Percentiles rank a stretch among this genome's conserved stretches.
These are phyloP conservation scores for Rhinatrema bivittatum DNA, from an alignment of 2,797 vertebrate species.

Conservation along the genomic window DNA sequence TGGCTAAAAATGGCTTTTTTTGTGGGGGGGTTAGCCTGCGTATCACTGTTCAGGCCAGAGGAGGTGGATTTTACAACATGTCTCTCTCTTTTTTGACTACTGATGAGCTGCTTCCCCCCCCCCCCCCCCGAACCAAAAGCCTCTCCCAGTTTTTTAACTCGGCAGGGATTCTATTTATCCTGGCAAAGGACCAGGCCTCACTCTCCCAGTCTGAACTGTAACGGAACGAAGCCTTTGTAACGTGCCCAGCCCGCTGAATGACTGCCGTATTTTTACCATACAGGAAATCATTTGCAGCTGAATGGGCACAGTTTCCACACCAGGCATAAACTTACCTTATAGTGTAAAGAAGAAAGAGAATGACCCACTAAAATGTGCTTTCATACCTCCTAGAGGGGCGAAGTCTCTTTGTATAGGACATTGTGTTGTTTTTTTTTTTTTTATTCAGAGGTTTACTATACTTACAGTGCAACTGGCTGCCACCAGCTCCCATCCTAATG, in stretches of 20 bases:
- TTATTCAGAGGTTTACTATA: too few species aligned
- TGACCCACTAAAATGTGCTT: constrained; percentile 11
- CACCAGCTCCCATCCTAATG: too few species aligned
- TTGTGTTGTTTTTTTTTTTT: too few species aligned
- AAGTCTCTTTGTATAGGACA: too few species aligned
- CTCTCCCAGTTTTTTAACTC: constrained; percentile 23
- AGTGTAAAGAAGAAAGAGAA: constrained; percentile 11
- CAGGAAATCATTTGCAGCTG: constrained; percentile 59
- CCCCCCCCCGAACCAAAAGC: not conserved
- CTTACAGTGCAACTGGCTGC: too few species aligned
- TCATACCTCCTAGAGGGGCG: constrained; percentile 18
- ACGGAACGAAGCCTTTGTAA: constrained; percentile 24
- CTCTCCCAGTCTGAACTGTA: constrained; percentile 24
- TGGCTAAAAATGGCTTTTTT: not conserved
- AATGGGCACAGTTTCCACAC: constrained; percentile 36
- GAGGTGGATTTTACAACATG: not conserved
- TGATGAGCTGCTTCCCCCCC: too few species aligned
- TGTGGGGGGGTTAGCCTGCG: not conserved
- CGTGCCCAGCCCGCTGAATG: constrained; percentile 50
- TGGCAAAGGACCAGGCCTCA: constrained; percentile 36
- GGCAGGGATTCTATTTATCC: constrained; percentile 39
- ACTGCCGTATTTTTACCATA: constrained; percentile 44
- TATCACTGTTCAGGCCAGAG: not conserved
- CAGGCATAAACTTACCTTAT: constrained; percentile 39
- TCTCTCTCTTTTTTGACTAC: not conserved